These are phyloP conservation scores for Dascyllus trimaculatus DNA, from an alignment of 2,113 vertebrate species.

Conservation along the genomic window DNA sequence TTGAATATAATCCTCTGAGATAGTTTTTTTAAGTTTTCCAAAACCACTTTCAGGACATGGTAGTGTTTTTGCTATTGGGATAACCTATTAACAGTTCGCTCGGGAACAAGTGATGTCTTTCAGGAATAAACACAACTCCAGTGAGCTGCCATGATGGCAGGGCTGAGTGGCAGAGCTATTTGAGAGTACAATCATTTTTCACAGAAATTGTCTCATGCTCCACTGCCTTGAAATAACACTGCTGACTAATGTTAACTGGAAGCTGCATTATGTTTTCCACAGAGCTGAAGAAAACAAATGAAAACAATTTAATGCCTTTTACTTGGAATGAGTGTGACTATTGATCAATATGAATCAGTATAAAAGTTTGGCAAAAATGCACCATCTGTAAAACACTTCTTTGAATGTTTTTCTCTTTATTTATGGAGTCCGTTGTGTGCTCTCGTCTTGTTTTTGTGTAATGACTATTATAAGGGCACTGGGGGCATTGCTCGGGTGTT, in stretches of 20 bases:
- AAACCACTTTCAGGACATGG: background rate
- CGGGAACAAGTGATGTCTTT: too few species aligned
- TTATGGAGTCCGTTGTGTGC: too few species aligned
- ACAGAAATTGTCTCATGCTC: constrained; percentile 19
- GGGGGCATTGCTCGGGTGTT: too few species aligned
- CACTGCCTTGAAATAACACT: constrained; percentile 28
- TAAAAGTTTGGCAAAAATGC: too few species aligned
- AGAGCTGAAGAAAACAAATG: constrained; percentile 7
- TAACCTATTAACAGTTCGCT: too few species aligned
- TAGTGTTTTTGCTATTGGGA: background rate
- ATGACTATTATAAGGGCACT: too few species aligned
- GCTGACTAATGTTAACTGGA: constrained; percentile 30
- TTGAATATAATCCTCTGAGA: background rate
- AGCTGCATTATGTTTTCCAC: background rate
- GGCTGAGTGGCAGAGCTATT: constrained; percentile 1
- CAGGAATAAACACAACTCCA: background rate
- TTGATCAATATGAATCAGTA: too few species aligned
- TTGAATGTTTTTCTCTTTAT: too few species aligned
- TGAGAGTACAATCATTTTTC: constrained; percentile 28
- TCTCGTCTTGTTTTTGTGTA: too few species aligned
- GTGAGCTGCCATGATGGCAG: constrained; percentile 15
- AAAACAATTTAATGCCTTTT: background rate
- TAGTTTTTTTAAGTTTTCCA: background rate
- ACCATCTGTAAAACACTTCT: too few species aligned
- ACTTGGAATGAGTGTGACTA: too few species aligned